Evolutionary conservation across 2,888 invertebrate species (phyloP), one percentile per base, ranked within the genome.

Genomic region (Neoitamus cyanurus): DNA sequence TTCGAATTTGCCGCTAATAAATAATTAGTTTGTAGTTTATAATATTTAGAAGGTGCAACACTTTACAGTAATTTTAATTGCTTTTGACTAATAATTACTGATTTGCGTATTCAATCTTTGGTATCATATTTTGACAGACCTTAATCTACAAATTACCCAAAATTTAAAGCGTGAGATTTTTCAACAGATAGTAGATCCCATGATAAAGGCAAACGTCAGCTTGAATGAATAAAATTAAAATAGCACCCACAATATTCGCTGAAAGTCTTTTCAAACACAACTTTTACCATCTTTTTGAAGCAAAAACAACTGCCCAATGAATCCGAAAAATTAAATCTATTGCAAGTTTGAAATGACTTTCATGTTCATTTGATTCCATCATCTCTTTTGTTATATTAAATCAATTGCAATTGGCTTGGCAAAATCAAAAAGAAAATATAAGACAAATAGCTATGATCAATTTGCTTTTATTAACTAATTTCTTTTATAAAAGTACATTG

Each of bases 391-490:
- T 28, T 58, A 58, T 20, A 58, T 20, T 75, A 42, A 37, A 75
- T 42, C 13, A 42, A 20, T 70, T 37, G 42, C 31, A 78, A 31
- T 78, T 48, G 78, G 48, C 48, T 75, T 25, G 48, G 34, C 58
- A 58, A 69, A 82, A 37, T 82, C 69, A 69, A 46, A 82, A 68
- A 36, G 36, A 69, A 82, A 82, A 82, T 82, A 69, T 69, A 82
- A 82, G 42, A 82, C 68, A 68, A 70, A 46, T 31, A 69, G 69
- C 37, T 69, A 82, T 69, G n/a, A 48, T 36, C 20, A 82, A 82
- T 36, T 69, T 69, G n/a, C 69, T 82, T 82, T 82, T 82, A 82
- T 82, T 82, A 69, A 82, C 48, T 58, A 46, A 37, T 77, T 58
- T 58, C 20, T 42, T 58, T 34, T 80, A 69, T 82, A 69, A 82